Base-by-base conservation (phyloP, 2,113 vertebrate species). In the Naja naja region DNA sequence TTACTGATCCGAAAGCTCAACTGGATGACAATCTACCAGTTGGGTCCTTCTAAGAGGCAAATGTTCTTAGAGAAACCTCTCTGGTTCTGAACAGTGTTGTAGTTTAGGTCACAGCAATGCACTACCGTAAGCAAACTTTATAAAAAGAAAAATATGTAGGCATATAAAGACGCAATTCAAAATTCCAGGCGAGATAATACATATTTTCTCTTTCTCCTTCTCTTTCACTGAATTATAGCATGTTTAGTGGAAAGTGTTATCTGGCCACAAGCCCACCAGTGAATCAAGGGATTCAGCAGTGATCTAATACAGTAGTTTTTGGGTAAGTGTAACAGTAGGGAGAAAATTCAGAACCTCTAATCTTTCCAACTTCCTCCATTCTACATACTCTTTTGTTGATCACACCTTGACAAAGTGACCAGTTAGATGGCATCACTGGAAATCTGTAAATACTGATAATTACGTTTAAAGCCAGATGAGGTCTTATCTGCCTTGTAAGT, bases 211-310 rank as follows among this genome's bases (percentile, higher is more conserved):
- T 43, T 88, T 89, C 87, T 45, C 12, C 16, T n/a, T 45, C 81
- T 91, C 69, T 45, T 23, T 45, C 49, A 3, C 49, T 60, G 52
- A 49, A 89, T 85, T 89, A 56, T 30, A 90, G 47, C 25, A 45
- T 60, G 60, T 22, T 64, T 86, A 87, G 10, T 86, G 69, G 90
- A 91, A 89, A 89, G 45, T 85, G 53, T 91, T 89, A 74, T 69
- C 90, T 91, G 90, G 74, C 54, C 69, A 30, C 54, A 88, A 91
- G 85, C 69, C 12, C 5, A 23, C 25, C 27, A 20, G 53, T 93
- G 93, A 91, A 52, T 89, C 69, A 89, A 20, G 20, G 45, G 23
- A 87, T 53, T 85, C 90, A n/a, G 47, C 69, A 45, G 45, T 22
- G 20, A 85, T 85, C 88, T 87, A 30, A 85, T 74, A 90, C 43